Evolutionary conservation across 2,113 vertebrate genomes (phyloP).

Genomic region (Craseonycteris thonglongyai): DNA sequence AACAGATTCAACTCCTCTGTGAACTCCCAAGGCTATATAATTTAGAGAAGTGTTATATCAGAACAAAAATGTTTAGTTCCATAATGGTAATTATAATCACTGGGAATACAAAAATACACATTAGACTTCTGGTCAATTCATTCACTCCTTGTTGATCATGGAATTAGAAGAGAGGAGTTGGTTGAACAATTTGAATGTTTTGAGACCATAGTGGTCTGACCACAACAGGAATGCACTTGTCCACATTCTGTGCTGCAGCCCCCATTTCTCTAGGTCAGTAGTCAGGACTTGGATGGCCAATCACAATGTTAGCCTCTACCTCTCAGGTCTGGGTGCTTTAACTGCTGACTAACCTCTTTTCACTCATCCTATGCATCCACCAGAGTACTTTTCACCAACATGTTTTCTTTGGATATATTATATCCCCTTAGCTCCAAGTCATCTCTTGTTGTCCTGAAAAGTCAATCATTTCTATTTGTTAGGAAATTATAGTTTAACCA

Average conservation of each 20-base stretch:
- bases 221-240: neutral
- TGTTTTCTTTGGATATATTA: neutral
- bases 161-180: neutral
- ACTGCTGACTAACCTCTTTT: neutral
- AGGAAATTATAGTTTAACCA: neutral
- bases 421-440: neutral
- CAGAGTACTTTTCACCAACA: neutral
- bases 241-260: neutral
- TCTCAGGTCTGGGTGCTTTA: neutral
- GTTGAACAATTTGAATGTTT: neutral
- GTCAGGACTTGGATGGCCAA: accelerated
- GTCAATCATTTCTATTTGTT: neutral
- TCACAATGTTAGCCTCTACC: neutral
- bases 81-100: neutral
- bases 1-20: neutral
- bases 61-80: neutral
- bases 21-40: neutral
- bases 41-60: neutral
- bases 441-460: neutral
- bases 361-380: neutral
- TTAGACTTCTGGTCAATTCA: neutral
- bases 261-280: neutral
- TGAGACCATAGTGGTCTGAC: neutral
- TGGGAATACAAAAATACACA: neutral
- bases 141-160: neutral